Conservation (phyloP, 1,140 invertebrate genomes). For the Drosophila lini region DNA sequence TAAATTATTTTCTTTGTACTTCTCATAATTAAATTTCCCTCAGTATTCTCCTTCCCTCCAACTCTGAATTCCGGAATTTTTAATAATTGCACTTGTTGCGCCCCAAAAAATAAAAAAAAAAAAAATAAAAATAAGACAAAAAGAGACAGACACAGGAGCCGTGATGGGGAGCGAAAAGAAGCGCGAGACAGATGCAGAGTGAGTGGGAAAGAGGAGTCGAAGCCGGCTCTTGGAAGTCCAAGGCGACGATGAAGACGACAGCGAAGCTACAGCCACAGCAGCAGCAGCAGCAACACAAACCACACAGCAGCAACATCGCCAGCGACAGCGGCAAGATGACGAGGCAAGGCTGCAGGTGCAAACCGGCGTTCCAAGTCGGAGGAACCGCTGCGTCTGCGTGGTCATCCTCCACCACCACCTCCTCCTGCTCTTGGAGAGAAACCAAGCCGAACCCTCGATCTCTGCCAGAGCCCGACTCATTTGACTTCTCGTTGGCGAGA, state of each 20-base stretch:
- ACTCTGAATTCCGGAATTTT: constrained; percentile 74
- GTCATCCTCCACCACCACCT: constrained; percentile 53
- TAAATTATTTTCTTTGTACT: background rate
- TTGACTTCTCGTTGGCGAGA: constrained; percentile 82
- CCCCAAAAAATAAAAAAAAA: constrained; percentile 57
- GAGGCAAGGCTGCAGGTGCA: constrained; percentile 81
- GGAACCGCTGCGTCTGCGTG: constrained; percentile 76
- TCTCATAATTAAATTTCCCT: background rate
- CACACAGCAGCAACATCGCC: constrained; percentile 35
- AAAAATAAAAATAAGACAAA: constrained; percentile 34
- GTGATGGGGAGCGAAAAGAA: constrained; percentile 18
- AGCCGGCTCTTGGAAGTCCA: constrained; percentile 60
- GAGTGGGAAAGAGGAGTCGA: constrained; percentile 47
- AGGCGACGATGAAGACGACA: constrained; percentile 81
- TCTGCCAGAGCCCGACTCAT: constrained; percentile 31
- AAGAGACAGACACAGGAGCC: constrained; percentile 13
- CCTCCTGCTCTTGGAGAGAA: constrained; percentile 14
- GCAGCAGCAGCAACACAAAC: constrained; percentile 30
- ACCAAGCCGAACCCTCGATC: constrained; percentile 11
- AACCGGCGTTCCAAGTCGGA: constrained; percentile 37
- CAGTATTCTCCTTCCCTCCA: constrained; percentile 23
- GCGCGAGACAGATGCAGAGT: constrained; percentile 36
- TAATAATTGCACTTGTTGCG: constrained; percentile 83
- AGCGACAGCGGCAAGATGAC: constrained; percentile 65
- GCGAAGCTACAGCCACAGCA: constrained; percentile 38